A percentile compares a stretch with the other conserved stretches of the same genome.
These are phyloP conservation scores for Imbricaverruca yamaguchii DNA, from an alignment of 2,888 invertebrate species.

Conservation along the genomic window DNA sequence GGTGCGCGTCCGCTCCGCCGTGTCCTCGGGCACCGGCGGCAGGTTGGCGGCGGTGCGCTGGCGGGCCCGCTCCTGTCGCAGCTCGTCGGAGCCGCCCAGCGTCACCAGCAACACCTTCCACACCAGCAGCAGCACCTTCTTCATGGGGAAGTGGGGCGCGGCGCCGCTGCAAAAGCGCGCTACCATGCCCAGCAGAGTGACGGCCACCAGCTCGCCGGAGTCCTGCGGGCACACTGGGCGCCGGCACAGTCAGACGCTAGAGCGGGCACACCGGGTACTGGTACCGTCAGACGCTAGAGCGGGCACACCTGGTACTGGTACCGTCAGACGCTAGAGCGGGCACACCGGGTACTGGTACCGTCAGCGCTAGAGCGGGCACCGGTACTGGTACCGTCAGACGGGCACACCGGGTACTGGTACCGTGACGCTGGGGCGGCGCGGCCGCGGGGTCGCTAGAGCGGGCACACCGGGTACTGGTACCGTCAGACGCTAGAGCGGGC, in stretches of 20 bases:
- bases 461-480: no score
- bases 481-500: slow-evolving; percentile 40
- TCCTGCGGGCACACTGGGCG: slow-evolving; percentile 54
- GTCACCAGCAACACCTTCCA: slow-evolving; percentile 93
- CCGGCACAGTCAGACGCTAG: neutral
- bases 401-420: no score
- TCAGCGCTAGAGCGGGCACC: no score
- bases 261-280: no score
- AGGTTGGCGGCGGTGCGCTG: slow-evolving; percentile 42
- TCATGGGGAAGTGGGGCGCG: slow-evolving; percentile 96
- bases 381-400: no score
- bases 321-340: no score
- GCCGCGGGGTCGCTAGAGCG: no score
- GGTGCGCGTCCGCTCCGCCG: slow-evolving; percentile 81
- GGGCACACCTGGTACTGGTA: no score
- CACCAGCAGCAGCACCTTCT: slow-evolving; percentile 84
- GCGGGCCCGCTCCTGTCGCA: slow-evolving; percentile 43
- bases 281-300: no score
- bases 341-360: no score
- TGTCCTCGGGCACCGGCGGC: slow-evolving; percentile 77
- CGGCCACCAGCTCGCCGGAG: slow-evolving; percentile 61
- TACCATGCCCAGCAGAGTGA: slow-evolving; percentile 90
- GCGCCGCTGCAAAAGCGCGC: slow-evolving; percentile 92
- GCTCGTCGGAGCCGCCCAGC: slow-evolving; percentile 79
- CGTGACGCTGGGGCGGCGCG: no score